A percentile compares a stretch with the other conserved stretches of the same genome.
Evolutionary conservation across 2,797 vertebrate species (phyloP).

Genomic region (Thalassophryne amazonica): DNA sequence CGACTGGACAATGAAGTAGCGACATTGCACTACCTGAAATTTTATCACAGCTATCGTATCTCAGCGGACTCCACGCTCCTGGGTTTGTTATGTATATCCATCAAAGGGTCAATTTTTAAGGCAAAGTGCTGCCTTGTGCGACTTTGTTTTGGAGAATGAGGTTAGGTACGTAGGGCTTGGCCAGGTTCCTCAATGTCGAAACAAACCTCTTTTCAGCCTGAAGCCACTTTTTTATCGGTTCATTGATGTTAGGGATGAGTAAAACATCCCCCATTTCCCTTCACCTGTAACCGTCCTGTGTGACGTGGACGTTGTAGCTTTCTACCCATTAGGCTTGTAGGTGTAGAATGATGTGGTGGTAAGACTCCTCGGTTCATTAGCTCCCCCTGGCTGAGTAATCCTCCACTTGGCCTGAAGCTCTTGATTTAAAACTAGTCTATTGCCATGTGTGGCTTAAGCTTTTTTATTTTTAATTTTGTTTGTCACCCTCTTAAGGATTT

Average conservation of each 20-base stretch:
- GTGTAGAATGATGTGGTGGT: constrained; percentile 33
- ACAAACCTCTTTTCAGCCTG: constrained; percentile 43
- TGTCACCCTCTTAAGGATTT: constrained; percentile 60
- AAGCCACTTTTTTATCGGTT: constrained; percentile 32
- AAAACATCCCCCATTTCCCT: constrained; percentile 37
- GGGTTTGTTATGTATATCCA: constrained; percentile 8
- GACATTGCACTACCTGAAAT: constrained; percentile 60
- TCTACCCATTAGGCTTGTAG: constrained; percentile 29
- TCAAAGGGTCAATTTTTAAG: neutral
- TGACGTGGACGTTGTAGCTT: constrained; percentile 48
- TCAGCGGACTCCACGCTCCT: neutral
- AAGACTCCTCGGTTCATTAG: constrained; percentile 64
- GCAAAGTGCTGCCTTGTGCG: constrained; percentile 7
- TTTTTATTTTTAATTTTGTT: constrained; percentile 59
- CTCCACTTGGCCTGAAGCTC: constrained; percentile 60
- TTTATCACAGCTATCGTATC: constrained; percentile 5
- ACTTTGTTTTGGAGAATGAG: constrained; percentile 25
- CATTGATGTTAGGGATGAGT: constrained; percentile 31
- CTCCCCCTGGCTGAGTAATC: constrained; percentile 65
- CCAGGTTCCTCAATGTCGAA: constrained; percentile 25
- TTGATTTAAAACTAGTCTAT: constrained; percentile 67
- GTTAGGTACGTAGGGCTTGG: constrained; percentile 40
- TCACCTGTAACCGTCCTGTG: constrained; percentile 50
- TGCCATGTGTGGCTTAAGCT: constrained; percentile 76
- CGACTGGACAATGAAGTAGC: constrained; percentile 63